Conservation (phyloP, 2,888 invertebrate species). For the Acanthosoma haemorrhoidale region DNA sequence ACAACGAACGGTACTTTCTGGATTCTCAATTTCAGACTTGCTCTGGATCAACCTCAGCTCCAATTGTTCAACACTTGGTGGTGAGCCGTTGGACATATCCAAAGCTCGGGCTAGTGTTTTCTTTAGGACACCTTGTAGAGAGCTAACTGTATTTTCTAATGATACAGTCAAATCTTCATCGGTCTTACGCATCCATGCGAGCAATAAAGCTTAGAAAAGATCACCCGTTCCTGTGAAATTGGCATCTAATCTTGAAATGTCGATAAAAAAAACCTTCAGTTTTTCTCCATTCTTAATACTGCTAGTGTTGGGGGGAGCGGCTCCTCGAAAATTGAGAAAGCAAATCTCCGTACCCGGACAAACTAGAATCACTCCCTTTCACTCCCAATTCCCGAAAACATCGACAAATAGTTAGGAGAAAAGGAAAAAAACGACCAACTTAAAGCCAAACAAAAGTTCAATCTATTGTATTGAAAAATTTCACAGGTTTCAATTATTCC, state of each 20-base stretch:
- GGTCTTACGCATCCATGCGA: slow-evolving; percentile 75
- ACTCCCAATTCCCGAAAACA: too few relatives aligned
- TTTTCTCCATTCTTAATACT: slow-evolving; percentile 41
- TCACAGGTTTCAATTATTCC: too few relatives aligned
- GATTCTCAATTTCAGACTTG: slow-evolving; percentile 69
- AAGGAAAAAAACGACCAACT: too few relatives aligned
- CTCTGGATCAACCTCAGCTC: slow-evolving; percentile 81
- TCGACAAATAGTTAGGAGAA: too few relatives aligned
- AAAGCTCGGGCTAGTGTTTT: slow-evolving; percentile 63
- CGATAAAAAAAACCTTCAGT: slow-evolving; percentile 42
- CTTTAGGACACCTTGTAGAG: slow-evolving; percentile 73
- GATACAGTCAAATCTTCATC: slow-evolving; percentile 60
- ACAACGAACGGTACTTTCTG: slow-evolving; percentile 44
- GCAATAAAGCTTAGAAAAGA: slow-evolving; percentile 81
- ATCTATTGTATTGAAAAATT: too few relatives aligned
- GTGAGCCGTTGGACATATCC: slow-evolving; percentile 43
- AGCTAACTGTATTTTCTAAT: slow-evolving; percentile 76
- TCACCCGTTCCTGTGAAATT: slow-evolving; percentile 92
- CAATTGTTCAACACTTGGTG: slow-evolving; percentile 50
- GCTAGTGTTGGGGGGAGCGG: too few relatives aligned
- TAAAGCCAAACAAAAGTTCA: too few relatives aligned
- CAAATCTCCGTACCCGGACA: too few relatives aligned
- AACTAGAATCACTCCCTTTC: too few relatives aligned
- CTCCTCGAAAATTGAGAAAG: too few relatives aligned
- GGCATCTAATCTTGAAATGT: slow-evolving; percentile 70